Conservation (phyloP, 2,113 vertebrate species). For the Leucosticte australis region DNA sequence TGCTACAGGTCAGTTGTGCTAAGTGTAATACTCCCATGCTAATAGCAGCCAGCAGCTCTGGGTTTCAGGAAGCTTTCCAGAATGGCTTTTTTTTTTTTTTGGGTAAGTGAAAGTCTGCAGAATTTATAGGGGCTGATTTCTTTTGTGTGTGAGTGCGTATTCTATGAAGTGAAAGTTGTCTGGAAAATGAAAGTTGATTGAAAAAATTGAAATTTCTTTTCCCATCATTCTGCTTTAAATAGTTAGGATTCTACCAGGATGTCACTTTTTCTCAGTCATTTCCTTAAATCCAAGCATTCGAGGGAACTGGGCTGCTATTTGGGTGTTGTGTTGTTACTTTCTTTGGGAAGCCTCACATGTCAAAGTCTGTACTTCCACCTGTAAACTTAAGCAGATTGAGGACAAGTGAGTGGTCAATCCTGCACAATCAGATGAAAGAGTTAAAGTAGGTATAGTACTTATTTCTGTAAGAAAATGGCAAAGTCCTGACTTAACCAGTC, state of each 20-base stretch:
- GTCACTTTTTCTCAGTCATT: not conserved
- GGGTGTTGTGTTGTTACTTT: not conserved
- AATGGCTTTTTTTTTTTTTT: not conserved
- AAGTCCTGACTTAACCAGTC: not conserved
- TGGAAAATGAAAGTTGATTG: not conserved
- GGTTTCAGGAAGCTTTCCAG: not conserved
- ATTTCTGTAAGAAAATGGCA: not conserved
- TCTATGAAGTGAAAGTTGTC: not conserved
- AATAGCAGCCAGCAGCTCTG: not conserved
- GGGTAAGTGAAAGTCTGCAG: not conserved
- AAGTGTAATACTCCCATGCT: not conserved
- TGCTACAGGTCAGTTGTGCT: not conserved
- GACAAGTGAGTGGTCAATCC: not conserved
- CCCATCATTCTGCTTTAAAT: not conserved
- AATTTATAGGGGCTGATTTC: accelerated
- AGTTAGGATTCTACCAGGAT: not conserved
- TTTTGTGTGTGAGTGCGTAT: not conserved
- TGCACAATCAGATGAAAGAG: not conserved
- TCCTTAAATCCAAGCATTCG: not conserved
- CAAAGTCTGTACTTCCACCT: not conserved
- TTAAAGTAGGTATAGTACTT: not conserved
- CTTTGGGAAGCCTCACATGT: not conserved
- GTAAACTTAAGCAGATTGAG: not conserved
- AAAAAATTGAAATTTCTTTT: not conserved
- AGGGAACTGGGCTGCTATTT: not conserved